Base-by-base conservation (phyloP, 2,888 invertebrate species). In the Enoplolaimus lenunculus region DNA sequence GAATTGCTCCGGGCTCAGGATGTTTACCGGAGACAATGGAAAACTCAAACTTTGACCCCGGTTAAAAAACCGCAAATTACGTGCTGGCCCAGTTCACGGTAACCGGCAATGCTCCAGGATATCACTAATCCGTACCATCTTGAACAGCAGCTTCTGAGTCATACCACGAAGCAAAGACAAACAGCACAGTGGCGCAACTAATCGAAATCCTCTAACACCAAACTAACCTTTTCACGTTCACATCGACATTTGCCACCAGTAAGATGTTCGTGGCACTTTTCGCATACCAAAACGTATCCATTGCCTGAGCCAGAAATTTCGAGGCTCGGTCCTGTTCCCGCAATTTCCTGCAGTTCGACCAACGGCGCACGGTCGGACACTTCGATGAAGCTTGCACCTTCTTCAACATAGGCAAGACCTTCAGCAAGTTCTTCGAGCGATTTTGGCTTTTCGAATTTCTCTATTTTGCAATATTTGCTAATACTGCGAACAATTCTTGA, bases 301-400 rank as follows among this genome's bases (percentile, higher is more conserved):
- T 45, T 45, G 7, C 45, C 45, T 7, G 7, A 13, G 45, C 7
- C 7, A 13, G 45, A 21, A 13, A 45, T 45, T 45, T 45, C 45
- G 79, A 91, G 91, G 71, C 88, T 88, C 26, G 89, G 90, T 74
- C 91, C 91, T 81, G 91, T 91, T 45, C 1, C 90, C 90, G 13
- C 79, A 62, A 80, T 79, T 64, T 79, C 79, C 16, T 77, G 75
- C 60, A 79, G 72, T 65, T 76, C 74, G 13, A 78, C 79, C 26
- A 79, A 72, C 7, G 79, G 79, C 0, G 79, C 79, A 62, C 74
- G 72, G 69, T 76, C 76, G 21, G 74, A 71, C 26, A 73, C 34
- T 59, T 73, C 74, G 21, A 70, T 71, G 13, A 71, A 73, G 68
- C 72, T 70, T n/a, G 69, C n/a, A 45, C 73, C 73, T 68, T 76